phyloP scores from a whole-genome alignment of 2,797 vertebrate species.

The Numenius phaeopus region DNA sequence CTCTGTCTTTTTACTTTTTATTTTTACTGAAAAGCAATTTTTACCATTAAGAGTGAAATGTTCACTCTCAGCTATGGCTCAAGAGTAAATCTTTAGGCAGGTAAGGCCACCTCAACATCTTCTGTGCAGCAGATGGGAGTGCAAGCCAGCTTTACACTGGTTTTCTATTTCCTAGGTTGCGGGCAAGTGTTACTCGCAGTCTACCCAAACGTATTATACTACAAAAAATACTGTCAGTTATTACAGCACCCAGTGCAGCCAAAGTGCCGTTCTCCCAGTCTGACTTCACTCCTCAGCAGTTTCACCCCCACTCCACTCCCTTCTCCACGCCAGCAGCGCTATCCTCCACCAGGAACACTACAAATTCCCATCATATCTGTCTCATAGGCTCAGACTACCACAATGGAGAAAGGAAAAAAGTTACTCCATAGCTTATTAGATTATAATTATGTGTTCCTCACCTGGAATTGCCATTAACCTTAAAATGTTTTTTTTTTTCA shows the following conservation, averaged over 20 bases:
- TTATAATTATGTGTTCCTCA: neutral
- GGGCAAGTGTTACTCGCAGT: neutral
- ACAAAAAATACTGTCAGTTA: neutral
- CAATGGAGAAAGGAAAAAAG: neutral
- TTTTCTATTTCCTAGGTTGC: neutral
- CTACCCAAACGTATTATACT: neutral
- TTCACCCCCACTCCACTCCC: neutral
- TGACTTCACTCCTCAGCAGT: neutral
- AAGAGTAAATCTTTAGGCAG: neutral
- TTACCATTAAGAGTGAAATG: neutral
- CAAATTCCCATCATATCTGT: neutral
- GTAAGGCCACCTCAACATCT: neutral
- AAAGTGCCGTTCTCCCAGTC: neutral
- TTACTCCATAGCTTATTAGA: neutral
- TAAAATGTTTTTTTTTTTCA: neutral
- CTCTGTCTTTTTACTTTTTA: neutral
- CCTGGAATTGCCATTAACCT: neutral
- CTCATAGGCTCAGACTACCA: neutral
- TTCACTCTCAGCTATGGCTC: neutral
- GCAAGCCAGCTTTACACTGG: neutral
- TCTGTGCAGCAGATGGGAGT: neutral
- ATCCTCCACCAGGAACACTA: neutral
- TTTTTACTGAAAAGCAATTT: neutral
- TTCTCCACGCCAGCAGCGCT: neutral
- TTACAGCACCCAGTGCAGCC: neutral